Evolutionary conservation across 2,797 vertebrate genomes (phyloP), one percentile per base, ranked within the genome.

Genomic region (Neosilurus mollespiculum): DNA sequence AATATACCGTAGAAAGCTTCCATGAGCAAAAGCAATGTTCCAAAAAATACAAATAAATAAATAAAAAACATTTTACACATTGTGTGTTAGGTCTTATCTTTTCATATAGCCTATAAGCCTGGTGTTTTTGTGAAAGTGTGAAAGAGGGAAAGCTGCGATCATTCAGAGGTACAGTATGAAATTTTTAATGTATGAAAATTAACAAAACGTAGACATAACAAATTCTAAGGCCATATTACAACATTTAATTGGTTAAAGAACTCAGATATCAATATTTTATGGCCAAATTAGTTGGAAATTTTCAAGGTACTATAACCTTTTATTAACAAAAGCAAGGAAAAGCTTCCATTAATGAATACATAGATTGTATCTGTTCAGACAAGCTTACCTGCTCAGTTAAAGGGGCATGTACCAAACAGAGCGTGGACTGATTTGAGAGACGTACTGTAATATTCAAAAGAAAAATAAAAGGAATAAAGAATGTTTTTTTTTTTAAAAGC

Each of bases 401-500:
- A 72, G 22, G n/a, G 37, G 37, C 37, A 51, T 8, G 73, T 71
- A 65, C 58, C 24, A n/a, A 65, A 77, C 62, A 54, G 9, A 37
- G 65, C 56, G 22, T 30, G 15, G 66, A 71, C 56, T 34, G 69
- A 73, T 75, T 64, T 56, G 26, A 78, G 49, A 26, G 51, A 64
- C 58, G 71, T 73, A 24, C 22, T 59, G 49, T 66, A 81, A 81
- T 64, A 70, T 53, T 69, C 26, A 30, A 26, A 49, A 61, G 22
- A 49, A 65, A 71, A 72, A 71, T 71, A 62, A 51, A 71, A 81
- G 15, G 53, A 59, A 15, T 51, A 26, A 24, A 22, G 14, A 43
- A 37, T 70, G 49, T 62, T 49, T 62, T 83, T 71, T 61, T 61
- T 56, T 58, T 77, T 70, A 84, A 84, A 87, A 84, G 81, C 66